These are phyloP conservation scores for Bombus pyrosoma DNA, from an alignment of 1,140 invertebrate genomes.

Conservation along the genomic window DNA sequence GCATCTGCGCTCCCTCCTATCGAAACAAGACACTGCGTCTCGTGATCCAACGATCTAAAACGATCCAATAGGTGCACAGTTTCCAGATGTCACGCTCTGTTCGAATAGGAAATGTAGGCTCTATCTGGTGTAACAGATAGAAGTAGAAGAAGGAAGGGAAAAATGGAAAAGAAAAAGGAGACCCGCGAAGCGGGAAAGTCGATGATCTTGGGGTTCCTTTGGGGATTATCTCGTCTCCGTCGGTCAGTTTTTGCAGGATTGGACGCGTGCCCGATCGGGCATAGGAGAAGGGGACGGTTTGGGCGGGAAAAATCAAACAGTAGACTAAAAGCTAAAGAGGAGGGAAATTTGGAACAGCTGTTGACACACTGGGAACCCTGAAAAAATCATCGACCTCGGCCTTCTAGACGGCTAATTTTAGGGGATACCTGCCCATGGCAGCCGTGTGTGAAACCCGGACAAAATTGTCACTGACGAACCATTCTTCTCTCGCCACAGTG, in stretches of 20 bases:
- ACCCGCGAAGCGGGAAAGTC: conserved; percentile 1
- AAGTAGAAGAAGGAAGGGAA: not conserved
- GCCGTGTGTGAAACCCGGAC: conserved; percentile 47
- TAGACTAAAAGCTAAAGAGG: not conserved
- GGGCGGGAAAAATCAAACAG: conserved; percentile 48
- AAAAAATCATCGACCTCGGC: conserved; percentile 27
- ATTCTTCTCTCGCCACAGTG: not conserved
- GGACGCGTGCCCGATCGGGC: conserved; percentile 11
- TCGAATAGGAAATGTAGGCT: conserved; percentile 52
- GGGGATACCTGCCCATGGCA: conserved; percentile 32
- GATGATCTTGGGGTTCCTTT: not conserved
- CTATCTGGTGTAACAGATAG: not conserved
- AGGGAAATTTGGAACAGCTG: conserved; percentile 68
- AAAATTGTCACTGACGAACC: not conserved
- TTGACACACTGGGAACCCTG: conserved; percentile 41
- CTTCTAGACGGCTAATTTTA: conserved; percentile 33
- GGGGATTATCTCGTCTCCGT: conserved; percentile 23
- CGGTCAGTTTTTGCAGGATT: conserved; percentile 47
- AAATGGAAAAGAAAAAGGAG: conserved; percentile 12
- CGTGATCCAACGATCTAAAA: conserved; percentile 29
- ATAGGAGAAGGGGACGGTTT: not conserved
- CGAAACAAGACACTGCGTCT: conserved; percentile 19
- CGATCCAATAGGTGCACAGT: conserved; percentile 43
- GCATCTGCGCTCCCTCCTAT: conserved; percentile 67
- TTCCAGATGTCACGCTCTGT: conserved; percentile 72